Percentiles rank a stretch among this genome's conserved stretches.
Conservation (phyloP, 2,797 vertebrate genomes). For the Lacerta bilineata region DNA sequence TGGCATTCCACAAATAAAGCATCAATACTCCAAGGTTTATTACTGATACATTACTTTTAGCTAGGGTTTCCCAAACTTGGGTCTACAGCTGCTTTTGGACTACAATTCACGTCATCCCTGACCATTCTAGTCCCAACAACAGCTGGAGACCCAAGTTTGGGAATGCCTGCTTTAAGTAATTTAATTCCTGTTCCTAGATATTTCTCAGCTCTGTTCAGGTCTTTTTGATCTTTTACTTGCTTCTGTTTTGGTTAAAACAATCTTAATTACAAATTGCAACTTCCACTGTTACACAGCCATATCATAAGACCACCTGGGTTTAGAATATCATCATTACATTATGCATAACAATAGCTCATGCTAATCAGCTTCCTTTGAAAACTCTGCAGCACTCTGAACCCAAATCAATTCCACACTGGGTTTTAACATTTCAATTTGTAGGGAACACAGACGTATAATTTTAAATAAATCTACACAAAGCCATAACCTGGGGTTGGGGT, state of each 20-base stretch:
- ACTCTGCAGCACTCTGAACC: neutral
- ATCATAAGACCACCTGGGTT: slow-evolving; percentile 22
- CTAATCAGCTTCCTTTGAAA: slow-evolving; percentile 26
- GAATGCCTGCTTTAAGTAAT: neutral
- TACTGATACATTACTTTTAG: neutral
- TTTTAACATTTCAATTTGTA: slow-evolving; percentile 2
- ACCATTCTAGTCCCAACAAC: too few relatives aligned
- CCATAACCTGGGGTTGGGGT: neutral
- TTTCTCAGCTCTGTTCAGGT: neutral
- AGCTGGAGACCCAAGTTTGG: too few relatives aligned
- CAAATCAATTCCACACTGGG: neutral
- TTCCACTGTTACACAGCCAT: neutral
- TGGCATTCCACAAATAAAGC: neutral
- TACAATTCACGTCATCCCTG: too few relatives aligned
- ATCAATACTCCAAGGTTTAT: too few relatives aligned
- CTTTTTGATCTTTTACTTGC: neutral
- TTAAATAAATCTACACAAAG: slow-evolving; percentile 12
- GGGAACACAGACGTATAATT: neutral
- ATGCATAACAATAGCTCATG: slow-evolving; percentile 10
- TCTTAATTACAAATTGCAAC: slow-evolving; percentile 9
- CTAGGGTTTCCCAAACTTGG: too few relatives aligned
- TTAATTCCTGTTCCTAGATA: neutral
- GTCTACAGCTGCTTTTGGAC: too few relatives aligned
- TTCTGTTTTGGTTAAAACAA: slow-evolving; percentile 10
- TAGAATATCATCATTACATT: slow-evolving; percentile 5